Evolutionary conservation across 2,113 vertebrate species (phyloP).

Genomic region (Nymphicus hollandicus): DNA sequence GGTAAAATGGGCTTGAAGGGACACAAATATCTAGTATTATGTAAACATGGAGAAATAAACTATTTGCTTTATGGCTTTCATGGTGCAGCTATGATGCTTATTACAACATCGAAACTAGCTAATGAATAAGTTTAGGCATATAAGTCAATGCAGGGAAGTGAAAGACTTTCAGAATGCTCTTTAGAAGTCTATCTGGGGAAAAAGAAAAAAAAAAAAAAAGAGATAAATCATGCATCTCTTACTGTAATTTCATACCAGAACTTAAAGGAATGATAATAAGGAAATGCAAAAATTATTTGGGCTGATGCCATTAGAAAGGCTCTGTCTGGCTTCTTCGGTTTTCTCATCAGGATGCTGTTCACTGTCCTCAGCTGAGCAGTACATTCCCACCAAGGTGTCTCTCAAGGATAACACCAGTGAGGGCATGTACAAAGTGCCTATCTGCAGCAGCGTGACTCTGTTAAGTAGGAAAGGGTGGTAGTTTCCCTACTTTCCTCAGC

Average conservation of each 20-base stretch:
- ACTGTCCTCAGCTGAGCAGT: background rate
- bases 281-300: background rate
- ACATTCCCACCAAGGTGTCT: rapidly evolving
- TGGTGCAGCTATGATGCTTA: background rate
- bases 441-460: background rate
- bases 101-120: background rate
- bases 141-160: background rate
- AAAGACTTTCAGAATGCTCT: background rate
- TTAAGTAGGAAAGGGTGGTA: background rate
- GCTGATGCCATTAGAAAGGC: background rate
- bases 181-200: background rate
- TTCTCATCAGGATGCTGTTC: background rate
- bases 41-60: background rate
- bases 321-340: background rate
- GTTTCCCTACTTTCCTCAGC: rapidly evolving
- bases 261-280: background rate
- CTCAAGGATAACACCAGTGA: background rate
- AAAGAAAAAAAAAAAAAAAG: background rate
- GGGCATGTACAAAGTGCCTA: background rate
- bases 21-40: background rate
- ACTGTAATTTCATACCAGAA: background rate
- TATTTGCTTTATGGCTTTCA: background rate
- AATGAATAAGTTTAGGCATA: background rate
- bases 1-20: background rate
- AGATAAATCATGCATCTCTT: background rate